Percentiles rank a stretch among this genome's conserved stretches.
phyloP scores from a whole-genome alignment of 2,888 invertebrate genomes.

The Bruchidius siliquastri region DNA sequence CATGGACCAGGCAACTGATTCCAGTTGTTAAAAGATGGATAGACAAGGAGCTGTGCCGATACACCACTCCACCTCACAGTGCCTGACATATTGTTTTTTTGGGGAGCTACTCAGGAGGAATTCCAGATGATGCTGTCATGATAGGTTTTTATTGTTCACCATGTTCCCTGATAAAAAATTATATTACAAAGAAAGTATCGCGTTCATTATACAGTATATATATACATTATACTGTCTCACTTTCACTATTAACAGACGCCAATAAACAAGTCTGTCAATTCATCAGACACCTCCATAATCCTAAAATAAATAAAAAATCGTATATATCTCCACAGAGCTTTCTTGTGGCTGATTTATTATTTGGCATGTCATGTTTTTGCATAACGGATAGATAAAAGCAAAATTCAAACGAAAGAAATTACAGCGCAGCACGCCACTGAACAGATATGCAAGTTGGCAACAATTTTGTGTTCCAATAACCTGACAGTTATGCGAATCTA shows the following conservation, averaged over 20 bases:
- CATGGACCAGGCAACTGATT: too few species aligned
- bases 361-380: background rate
- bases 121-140: too few species aligned
- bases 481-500: conserved; percentile 31
- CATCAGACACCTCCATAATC: background rate
- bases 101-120: too few species aligned
- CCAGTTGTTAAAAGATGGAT: too few species aligned
- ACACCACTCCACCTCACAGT: too few species aligned
- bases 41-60: too few species aligned
- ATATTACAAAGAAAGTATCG: too few species aligned
- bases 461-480: conserved; percentile 35
- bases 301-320: background rate
- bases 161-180: too few species aligned
- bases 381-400: background rate
- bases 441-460: conserved; percentile 31
- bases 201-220: too few species aligned
- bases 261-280: background rate
- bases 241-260: background rate
- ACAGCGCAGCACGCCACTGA: conserved; percentile 12
- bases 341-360: background rate
- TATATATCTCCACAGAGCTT: background rate
- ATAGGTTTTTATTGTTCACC: too few species aligned
- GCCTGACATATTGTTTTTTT: too few species aligned
- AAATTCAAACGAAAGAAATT: background rate
- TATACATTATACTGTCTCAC: background rate